Evolutionary conservation across 2,888 invertebrate genomes (phyloP).

Genomic region (Melanargia galathea): DNA sequence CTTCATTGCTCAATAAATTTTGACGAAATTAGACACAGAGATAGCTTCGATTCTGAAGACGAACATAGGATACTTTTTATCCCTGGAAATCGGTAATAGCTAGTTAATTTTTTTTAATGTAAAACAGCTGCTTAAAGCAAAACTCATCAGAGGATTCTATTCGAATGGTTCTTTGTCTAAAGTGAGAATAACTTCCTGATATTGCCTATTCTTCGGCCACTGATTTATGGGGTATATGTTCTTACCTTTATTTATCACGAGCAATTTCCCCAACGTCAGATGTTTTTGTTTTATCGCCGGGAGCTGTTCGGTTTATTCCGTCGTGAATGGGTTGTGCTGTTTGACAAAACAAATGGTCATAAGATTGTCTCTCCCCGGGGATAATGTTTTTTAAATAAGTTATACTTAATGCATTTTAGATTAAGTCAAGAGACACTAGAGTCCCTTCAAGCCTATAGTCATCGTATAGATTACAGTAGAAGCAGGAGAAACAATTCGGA

Average conservation of each 20-base stretch:
- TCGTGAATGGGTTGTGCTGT: slow-evolving; percentile 50
- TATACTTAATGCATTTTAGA: too few species aligned
- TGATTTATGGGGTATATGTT: slow-evolving; percentile 59
- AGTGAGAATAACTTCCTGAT: slow-evolving; percentile 52
- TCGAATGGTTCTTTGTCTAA: slow-evolving; percentile 55
- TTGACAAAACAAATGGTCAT: slow-evolving; percentile 49
- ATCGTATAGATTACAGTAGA: too few species aligned
- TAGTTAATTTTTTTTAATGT: too few species aligned
- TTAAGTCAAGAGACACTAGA: too few species aligned
- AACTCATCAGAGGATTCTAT: slow-evolving; percentile 27
- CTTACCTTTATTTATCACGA: slow-evolving; percentile 52
- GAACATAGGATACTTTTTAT: too few species aligned
- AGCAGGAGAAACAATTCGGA: too few species aligned
- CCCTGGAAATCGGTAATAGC: too few species aligned
- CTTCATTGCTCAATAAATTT: too few species aligned
- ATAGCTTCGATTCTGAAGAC: too few species aligned
- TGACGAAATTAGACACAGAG: too few species aligned
- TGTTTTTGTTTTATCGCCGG: slow-evolving; percentile 52
- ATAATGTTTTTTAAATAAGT: background rate
- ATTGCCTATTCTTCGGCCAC: slow-evolving; percentile 47
- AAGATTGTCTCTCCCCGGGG: slow-evolving; percentile 28
- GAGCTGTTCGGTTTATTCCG: slow-evolving; percentile 42
- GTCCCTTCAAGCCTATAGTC: too few species aligned
- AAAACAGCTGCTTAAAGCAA: slow-evolving; percentile 1
- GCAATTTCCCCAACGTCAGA: slow-evolving; percentile 46